A percentile compares a stretch with the other conserved stretches of the same genome.
Conservation (phyloP, 2,797 vertebrate genomes). For the Myoxocephalus aenaeus region DNA sequence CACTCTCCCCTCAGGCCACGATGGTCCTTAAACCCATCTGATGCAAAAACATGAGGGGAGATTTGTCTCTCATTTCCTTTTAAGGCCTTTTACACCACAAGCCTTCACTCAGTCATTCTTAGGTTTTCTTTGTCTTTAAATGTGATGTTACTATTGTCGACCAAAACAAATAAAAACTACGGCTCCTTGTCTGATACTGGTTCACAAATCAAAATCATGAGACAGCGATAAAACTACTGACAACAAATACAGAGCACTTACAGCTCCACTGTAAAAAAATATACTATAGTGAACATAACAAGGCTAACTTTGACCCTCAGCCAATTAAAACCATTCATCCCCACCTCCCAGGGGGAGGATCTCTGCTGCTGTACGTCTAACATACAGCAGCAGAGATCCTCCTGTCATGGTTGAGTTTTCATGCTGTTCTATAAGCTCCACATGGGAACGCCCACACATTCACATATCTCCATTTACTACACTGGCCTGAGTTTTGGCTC, state of each 20-base stretch:
- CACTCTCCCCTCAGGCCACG: slow-evolving; percentile 2
- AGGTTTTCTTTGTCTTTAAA: slow-evolving; percentile 18
- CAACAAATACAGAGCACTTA: slow-evolving; percentile 18
- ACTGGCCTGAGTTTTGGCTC: slow-evolving; percentile 72
- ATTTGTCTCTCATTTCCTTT: slow-evolving; percentile 17
- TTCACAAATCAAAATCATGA: slow-evolving; percentile 44
- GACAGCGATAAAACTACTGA: slow-evolving; percentile 41
- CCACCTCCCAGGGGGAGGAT: slow-evolving; percentile 18
- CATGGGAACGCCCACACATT: slow-evolving; percentile 61
- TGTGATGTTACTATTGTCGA: slow-evolving; percentile 1
- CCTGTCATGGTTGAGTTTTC: slow-evolving; percentile 64
- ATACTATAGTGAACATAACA: slow-evolving; percentile 49
- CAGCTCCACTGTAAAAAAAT: slow-evolving; percentile 41
- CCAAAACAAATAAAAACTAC: background rate
- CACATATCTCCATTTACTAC: slow-evolving; percentile 77
- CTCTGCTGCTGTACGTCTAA: slow-evolving; percentile 1
- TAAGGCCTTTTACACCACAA: background rate
- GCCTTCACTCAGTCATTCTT: background rate
- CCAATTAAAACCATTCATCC: slow-evolving; percentile 30
- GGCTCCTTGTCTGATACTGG: background rate
- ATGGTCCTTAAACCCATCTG: slow-evolving; percentile 22
- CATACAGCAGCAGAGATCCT: slow-evolving; percentile 45
- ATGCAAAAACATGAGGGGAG: slow-evolving; percentile 7
- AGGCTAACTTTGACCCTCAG: slow-evolving; percentile 48
- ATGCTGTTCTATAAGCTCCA: slow-evolving; percentile 71